phyloP scores from a whole-genome alignment of 2,113 vertebrate species.

The Lates calcarifer region DNA sequence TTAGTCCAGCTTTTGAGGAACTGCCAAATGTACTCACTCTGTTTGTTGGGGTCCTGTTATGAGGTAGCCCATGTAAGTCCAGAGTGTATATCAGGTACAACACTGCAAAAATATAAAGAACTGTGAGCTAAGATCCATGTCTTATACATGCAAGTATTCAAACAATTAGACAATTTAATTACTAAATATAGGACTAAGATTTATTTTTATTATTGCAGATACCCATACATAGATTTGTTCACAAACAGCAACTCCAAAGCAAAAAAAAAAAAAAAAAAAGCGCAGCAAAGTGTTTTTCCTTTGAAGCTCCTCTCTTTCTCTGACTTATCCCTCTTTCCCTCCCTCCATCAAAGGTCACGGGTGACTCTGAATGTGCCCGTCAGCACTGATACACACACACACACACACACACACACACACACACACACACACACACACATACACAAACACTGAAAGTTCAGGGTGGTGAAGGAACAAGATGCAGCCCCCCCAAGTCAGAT shows the following conservation, averaged over 20 bases:
- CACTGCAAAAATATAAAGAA: not conserved
- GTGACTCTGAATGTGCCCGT: slow-evolving; percentile 61
- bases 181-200: no score
- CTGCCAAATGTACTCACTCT: not conserved
- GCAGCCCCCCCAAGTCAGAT: slow-evolving; percentile 47
- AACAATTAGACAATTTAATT: no score
- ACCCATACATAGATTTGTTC: no score
- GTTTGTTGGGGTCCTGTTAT: not conserved
- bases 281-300: slow-evolving; percentile 48
- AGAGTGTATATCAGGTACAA: not conserved
- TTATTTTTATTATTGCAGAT: no score
- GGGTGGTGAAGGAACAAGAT: slow-evolving; percentile 11
- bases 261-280: no score
- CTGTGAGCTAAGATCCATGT: not conserved
- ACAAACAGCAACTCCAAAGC: slow-evolving; percentile 29
- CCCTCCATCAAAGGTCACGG: slow-evolving; percentile 64
- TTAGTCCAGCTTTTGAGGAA: not conserved
- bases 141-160: not conserved
- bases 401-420: slow-evolving; percentile 14
- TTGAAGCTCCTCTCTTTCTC: slow-evolving; percentile 44
- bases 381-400: slow-evolving; percentile 40
- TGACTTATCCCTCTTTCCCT: slow-evolving; percentile 27
- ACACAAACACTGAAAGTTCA: slow-evolving; percentile 22
- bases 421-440: slow-evolving; percentile 16
- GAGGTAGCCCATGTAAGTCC: not conserved